phyloP scores from a whole-genome alignment of 2,888 invertebrate species.

The Ophion obscuratus region DNA sequence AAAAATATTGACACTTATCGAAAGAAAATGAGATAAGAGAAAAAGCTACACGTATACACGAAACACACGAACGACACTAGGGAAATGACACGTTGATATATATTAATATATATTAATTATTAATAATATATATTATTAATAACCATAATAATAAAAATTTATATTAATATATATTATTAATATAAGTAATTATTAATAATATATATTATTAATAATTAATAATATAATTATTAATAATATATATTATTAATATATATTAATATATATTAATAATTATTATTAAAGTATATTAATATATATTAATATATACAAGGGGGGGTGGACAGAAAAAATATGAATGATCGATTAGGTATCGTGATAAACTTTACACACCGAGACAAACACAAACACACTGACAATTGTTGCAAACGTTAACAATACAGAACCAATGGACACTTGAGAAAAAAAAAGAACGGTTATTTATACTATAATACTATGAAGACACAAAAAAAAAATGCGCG shows the following conservation, averaged over 20 bases:
- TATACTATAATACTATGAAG: constrained; percentile 63
- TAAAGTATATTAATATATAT: constrained; percentile 15
- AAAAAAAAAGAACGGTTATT: constrained; percentile 56
- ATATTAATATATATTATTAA: too few species aligned
- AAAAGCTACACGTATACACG: constrained; percentile 19
- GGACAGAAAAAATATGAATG: constrained; percentile 19
- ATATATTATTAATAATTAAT: too few species aligned
- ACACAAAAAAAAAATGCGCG: constrained; percentile 68
- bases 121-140: neutral
- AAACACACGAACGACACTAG: constrained; percentile 17
- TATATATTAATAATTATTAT: neutral
- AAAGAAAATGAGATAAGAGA: constrained; percentile 17
- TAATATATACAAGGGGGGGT: constrained; percentile 27
- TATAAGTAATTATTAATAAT: too few species aligned
- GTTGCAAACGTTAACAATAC: constrained; percentile 65
- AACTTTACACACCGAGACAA: neutral
- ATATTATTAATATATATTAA: neutral
- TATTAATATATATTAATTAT: constrained; percentile 1
- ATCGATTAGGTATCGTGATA: constrained; percentile 52
- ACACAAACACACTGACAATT: constrained; percentile 56
- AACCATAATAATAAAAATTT: too few species aligned
- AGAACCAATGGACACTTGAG: constrained; percentile 63
- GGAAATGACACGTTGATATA: constrained; percentile 41
- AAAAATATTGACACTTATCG: constrained; percentile 23
- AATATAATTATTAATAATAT: neutral